These are phyloP conservation scores for Drosophila ambigua DNA, from an alignment of 1,140 invertebrate genomes.

Conservation along the genomic window DNA sequence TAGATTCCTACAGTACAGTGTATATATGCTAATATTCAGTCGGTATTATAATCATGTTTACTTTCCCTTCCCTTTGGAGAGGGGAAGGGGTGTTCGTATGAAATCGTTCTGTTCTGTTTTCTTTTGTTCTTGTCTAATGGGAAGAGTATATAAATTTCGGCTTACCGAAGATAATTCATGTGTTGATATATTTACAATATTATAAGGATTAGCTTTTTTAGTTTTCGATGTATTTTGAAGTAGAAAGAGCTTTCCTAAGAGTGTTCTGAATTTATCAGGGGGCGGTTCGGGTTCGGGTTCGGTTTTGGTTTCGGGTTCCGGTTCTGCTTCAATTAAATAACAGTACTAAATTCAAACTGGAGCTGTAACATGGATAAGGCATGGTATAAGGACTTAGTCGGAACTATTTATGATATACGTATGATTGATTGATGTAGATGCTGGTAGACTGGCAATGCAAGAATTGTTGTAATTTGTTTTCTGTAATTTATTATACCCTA, in stretches of 20 bases:
- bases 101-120: constrained; percentile 37
- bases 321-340: constrained; percentile 70
- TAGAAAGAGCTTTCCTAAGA: constrained; percentile 35
- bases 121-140: constrained; percentile 35
- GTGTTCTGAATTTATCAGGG: not conserved
- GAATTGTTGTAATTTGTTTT: constrained; percentile 61
- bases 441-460: constrained; percentile 48
- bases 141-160: constrained; percentile 42
- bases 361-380: constrained; percentile 54
- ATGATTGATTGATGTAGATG: constrained; percentile 24
- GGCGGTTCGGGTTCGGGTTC: constrained; percentile 1
- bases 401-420: constrained; percentile 24
- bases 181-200: constrained; percentile 47
- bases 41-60: constrained; percentile 63
- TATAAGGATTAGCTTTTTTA: constrained; percentile 28
- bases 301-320: constrained; percentile 4
- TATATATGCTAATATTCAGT: constrained; percentile 75
- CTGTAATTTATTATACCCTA: constrained; percentile 72
- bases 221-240: constrained; percentile 54
- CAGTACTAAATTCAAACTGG: constrained; percentile 64
- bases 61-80: constrained; percentile 2
- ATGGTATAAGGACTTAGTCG: constrained; percentile 55
- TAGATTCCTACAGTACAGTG: constrained; percentile 26
- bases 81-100: constrained; percentile 30
- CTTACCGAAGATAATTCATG: constrained; percentile 35